Evolutionary conservation across 2,113 vertebrate species (phyloP), one percentile per base, ranked within the genome.

Genomic region (Channa maculata): DNA sequence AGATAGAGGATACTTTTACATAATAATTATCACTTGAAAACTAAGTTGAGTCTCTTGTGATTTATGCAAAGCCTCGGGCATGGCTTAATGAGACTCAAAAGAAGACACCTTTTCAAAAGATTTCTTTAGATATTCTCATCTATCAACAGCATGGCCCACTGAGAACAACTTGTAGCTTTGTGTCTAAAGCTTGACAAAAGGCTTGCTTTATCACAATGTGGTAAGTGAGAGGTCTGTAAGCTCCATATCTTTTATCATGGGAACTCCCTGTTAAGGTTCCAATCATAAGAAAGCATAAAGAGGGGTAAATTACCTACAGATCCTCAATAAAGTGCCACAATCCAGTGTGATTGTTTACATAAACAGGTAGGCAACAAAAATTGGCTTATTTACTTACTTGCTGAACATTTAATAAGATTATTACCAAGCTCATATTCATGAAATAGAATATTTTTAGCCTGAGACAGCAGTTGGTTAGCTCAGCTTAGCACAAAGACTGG

Each of bases 91-190:
- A 78, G 67, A 69, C 13, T 62, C 14, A 59, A 54, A 68, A 65
- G 66, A 58, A 50, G 77, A 71, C 69, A 79, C 15, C 24, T 68
- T 78, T 77, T 77, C 37, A 82, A 52, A 75, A 71, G 58, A 64
- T 60, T 67, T 72, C 66, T 80, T 79, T 39, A 69, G 55, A 77
- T 73, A 69, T 71, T 61, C 65, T 67, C 71, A 65, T 83, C 74
- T 53, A 62, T 78, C 59, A 76, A 57, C 59, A 78, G 66, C 24
- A 73, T 57, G n/a, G 36, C 76, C 75, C 54, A 15, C 60, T 46
- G 58, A 79, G 81, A 73, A 48, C 64, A 81, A 77, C 65, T 73
- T 79, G 63, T 58, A 39, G 41, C 50, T 76, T 77, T 74, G 43
- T 69, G 39, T 75, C 2, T 10, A 66, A 79, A 65, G 62, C 57